These are phyloP conservation scores for Acipenser transmontanus DNA, from an alignment of 2,797 vertebrate genomes.

Conservation along the genomic window DNA sequence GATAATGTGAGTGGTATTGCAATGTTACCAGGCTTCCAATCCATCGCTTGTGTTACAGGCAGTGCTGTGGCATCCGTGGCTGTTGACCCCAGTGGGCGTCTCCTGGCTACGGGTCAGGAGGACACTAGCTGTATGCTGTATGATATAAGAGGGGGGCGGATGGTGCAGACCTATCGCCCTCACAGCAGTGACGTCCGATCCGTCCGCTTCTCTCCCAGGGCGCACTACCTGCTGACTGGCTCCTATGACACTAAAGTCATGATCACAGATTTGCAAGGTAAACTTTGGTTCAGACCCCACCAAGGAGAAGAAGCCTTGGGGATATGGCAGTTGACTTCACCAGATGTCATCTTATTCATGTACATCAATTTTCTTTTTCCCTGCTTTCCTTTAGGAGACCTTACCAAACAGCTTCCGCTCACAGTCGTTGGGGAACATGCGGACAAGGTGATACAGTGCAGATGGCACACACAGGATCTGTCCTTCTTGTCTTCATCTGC, in stretches of 20 bases:
- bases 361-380: conserved; percentile 14
- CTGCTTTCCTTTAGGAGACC: conserved; percentile 68
- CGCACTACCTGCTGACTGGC: conserved; percentile 90
- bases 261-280: conserved; percentile 93
- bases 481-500: conserved; percentile 94
- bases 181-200: conserved; percentile 88
- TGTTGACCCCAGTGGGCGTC: conserved; percentile 90
- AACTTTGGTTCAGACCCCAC: neutral
- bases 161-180: conserved; percentile 87
- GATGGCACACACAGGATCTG: conserved; percentile 87
- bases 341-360: neutral
- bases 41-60: conserved; percentile 48
- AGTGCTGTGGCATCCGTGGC: conserved; percentile 92
- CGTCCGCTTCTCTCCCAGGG: conserved; percentile 90
- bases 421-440: conserved; percentile 84
- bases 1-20: too few species aligned
- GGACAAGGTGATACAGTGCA: conserved; percentile 96
- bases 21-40: too few species aligned
- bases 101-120: conserved; percentile 91
- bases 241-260: conserved; percentile 95
- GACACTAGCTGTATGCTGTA: conserved; percentile 94
- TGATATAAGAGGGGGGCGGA: conserved; percentile 86
- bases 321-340: too few species aligned
- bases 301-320: too few species aligned
- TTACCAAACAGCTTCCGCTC: conserved; percentile 90